A percentile compares a stretch with the other conserved stretches of the same genome.
Evolutionary conservation across 2,113 vertebrate species (phyloP).

Genomic region (Cyprinodon brontotheroides): DNA sequence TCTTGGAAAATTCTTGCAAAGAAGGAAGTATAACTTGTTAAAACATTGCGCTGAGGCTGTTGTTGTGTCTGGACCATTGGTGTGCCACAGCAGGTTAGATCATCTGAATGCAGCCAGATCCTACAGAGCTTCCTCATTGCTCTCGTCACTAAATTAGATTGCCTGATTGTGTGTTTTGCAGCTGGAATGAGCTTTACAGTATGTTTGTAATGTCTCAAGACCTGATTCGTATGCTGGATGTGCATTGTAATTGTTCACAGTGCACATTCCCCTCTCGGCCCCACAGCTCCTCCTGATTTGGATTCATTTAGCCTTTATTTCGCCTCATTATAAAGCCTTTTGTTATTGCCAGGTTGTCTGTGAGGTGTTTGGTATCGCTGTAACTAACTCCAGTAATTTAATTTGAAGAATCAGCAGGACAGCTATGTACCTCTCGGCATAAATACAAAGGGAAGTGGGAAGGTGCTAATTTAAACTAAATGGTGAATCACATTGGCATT

Average conservation of each 20-base stretch:
- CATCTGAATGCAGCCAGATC: slow-evolving; percentile 48
- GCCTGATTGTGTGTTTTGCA: slow-evolving; percentile 61
- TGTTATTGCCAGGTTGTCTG: slow-evolving; percentile 68
- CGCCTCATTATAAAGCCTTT: slow-evolving; percentile 69
- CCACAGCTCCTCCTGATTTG: slow-evolving; percentile 69
- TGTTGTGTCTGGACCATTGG: slow-evolving; percentile 51
- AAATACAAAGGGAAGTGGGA: slow-evolving; percentile 33
- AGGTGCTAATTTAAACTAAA: slow-evolving; percentile 35
- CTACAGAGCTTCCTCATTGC: slow-evolving; percentile 37
- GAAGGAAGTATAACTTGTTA: slow-evolving; percentile 64
- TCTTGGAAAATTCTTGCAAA: slow-evolving; percentile 60
- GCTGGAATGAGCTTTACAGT: slow-evolving; percentile 73
- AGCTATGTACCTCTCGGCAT: slow-evolving; percentile 21
- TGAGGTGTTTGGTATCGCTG: slow-evolving; percentile 65
- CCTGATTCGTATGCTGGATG: slow-evolving; percentile 69
- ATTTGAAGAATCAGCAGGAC: slow-evolving; percentile 56
- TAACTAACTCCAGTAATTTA: slow-evolving; percentile 71
- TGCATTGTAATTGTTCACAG: slow-evolving; percentile 70
- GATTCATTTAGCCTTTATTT: slow-evolving; percentile 78
- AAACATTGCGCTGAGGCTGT: slow-evolving; percentile 33
- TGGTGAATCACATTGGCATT: slow-evolving; percentile 21
- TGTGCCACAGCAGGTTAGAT: slow-evolving; percentile 41
- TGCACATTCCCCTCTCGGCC: slow-evolving; percentile 51
- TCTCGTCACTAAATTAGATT: slow-evolving; percentile 49
- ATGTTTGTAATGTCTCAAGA: slow-evolving; percentile 54